Percentiles rank a stretch among this genome's conserved stretches.
phyloP scores from a whole-genome alignment of 2,113 vertebrate genomes.

The Promerops cafer region DNA sequence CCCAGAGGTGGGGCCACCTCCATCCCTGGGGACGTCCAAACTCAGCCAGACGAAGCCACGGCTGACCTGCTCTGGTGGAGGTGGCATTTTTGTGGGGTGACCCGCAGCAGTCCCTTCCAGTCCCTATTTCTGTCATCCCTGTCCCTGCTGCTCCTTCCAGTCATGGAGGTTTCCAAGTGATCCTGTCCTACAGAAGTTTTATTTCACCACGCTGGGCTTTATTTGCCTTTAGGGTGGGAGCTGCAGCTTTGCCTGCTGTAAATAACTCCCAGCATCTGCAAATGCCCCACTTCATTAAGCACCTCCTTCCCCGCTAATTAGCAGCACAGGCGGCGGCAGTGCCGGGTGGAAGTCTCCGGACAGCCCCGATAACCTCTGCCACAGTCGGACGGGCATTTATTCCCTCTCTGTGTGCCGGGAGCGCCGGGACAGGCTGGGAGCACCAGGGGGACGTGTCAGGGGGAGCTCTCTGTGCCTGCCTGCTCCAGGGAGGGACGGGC shows the following conservation, averaged over 20 bases:
- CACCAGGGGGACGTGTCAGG: background rate
- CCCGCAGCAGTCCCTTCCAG: background rate
- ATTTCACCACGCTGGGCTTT: background rate
- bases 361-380: background rate
- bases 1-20: background rate
- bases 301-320: background rate
- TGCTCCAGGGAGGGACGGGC: background rate
- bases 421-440: background rate
- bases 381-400: background rate
- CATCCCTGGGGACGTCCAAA: background rate
- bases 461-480: background rate
- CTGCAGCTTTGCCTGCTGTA: background rate
- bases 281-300: background rate
- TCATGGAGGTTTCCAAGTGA: background rate
- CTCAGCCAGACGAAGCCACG: rapidly evolving
- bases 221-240: background rate
- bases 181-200: background rate
- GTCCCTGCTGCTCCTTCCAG: background rate
- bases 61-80: no score
- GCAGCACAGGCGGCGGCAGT: background rate
- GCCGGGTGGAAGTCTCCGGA: background rate
- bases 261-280: background rate
- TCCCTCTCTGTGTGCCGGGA: background rate
- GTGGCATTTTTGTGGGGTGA: background rate
- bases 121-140: rapidly evolving